Evolutionary conservation across 1,140 invertebrate genomes (phyloP), one percentile per base, ranked within the genome.

Genomic region (Drosophila azteca): DNA sequence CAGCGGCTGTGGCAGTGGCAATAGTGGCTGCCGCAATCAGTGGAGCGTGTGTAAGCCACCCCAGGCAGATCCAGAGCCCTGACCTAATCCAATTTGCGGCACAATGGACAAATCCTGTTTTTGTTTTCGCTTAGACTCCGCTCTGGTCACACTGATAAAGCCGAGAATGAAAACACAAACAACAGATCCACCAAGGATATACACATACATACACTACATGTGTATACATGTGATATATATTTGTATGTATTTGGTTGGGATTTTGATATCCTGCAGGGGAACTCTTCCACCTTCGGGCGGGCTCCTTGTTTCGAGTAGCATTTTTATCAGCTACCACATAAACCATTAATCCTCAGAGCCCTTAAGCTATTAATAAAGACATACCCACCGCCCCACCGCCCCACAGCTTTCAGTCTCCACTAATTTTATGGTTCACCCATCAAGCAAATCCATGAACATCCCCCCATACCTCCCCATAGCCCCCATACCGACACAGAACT

Each of bases 91-190:
- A 87, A 87, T 88, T 82, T 65, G 46, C 58, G 46, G 53, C 58
- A 87, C 83, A 88, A 87, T 68, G 71, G 76, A 82, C 69, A 88
- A 87, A 82, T 88, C 83, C 79, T 79, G 63, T 73, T 88, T 87
- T 87, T 88, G 78, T 87, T 82, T 79, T 79, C 58, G 31, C 61
- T 43, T 29, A 41, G 48, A 31, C 41, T 57, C 39, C 57, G 26
- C 43, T 62, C 26, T 6, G 35, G 17, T 22, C 39, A 48, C 46
- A 58, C 57, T 45, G 49, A 44, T 48, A 52, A 69, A 59, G 15
- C 66, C 39, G 53, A 62, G 55, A 72, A 61, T 29, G 44, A 72
- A 72, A 72, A 62, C 49, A 71, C 66, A 48, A 45, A 67, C 44
- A 52, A 39, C 15, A 52, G 39, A 71, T 71, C 50, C 65, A 67